Base-by-base conservation (phyloP, 2,888 invertebrate genomes). In the Campoplex capitator region DNA sequence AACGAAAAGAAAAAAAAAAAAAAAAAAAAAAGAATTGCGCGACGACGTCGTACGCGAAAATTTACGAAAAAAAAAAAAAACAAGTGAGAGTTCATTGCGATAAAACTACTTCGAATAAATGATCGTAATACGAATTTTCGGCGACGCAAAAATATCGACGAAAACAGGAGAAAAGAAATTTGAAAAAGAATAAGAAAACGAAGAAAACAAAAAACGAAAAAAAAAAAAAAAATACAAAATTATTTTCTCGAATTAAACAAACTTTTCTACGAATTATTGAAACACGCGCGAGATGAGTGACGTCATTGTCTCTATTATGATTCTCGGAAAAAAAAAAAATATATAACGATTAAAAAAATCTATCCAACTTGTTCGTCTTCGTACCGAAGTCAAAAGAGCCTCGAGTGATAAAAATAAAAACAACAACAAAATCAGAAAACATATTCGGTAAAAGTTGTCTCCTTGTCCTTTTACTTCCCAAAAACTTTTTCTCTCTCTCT, bases 231-330 rank as follows among this genome's bases (percentile, higher is more conserved):
- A n/a, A n/a, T n/a, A 38, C 3, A 38, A 75, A 32, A 32, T 62
- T 76, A 76, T 79, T 45, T 68, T 86, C 42, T 84, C 83, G 80
- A 77, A 58, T 62, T 58, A 62, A 86, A 86, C 48, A 70, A 81
- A 80, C 68, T 86, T 86, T 86, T 86, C 77, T 86, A 86, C 86
- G 77, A 86, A 86, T 78, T 84, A 84, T 74, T 82, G 35, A 74
- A 38, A 62, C 38, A 68, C 42, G 32, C 48, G 23, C 65, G 68
- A 4, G 35, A 68, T 38, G 73, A 79, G 54, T 58, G 65, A 65
- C 32, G 45, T 65, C 28, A 45, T 42, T 32, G 42, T 35, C 58
- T 62, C 23, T 45, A 9, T 62, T 71, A 42, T 45, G 70, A 78
- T 78, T 84, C 68, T 67, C 74, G 38, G 51, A 38, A 62, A 51